Evolutionary conservation across 1,140 invertebrate genomes (phyloP).

Genomic region (Nixonia krombeini): DNA sequence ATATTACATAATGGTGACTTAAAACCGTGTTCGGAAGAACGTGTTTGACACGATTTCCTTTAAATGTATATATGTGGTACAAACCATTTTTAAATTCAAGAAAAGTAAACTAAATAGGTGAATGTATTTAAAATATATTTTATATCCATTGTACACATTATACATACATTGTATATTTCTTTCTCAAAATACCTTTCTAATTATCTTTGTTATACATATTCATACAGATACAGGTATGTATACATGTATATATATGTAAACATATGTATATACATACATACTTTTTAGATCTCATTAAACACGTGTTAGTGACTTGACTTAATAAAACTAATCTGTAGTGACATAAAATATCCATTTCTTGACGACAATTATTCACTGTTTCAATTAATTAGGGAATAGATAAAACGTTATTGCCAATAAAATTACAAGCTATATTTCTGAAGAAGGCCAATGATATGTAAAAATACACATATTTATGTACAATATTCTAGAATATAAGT

Average conservation of each 20-base stretch:
- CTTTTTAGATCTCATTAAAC: conserved; percentile 24
- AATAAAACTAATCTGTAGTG: conserved; percentile 24
- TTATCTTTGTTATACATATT: conserved; percentile 25
- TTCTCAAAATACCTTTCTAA: neutral
- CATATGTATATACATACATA: conserved; percentile 19
- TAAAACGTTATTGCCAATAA: conserved; percentile 56
- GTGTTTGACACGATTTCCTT: no score
- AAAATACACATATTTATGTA: conserved; percentile 71
- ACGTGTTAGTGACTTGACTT: conserved; percentile 17
- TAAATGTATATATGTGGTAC: no score
- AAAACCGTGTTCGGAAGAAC: no score
- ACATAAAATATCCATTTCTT: conserved; percentile 35
- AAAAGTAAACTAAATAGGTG: no score
- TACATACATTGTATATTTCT: no score
- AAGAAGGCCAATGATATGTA: conserved; percentile 70
- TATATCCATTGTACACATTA: no score
- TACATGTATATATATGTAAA: conserved; percentile 14
- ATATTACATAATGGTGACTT: no score
- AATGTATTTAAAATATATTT: no score
- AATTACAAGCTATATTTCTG: conserved; percentile 64
- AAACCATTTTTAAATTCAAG: no score
- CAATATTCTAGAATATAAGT: conserved; percentile 69
- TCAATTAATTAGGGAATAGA: conserved; percentile 40
- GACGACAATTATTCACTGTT: conserved; percentile 30
- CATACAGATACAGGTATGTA: no score